A percentile compares a stretch with the other conserved stretches of the same genome.
Evolutionary conservation across 1,140 invertebrate genomes (phyloP).

Genomic region (Cardiocondyla obscurior): DNA sequence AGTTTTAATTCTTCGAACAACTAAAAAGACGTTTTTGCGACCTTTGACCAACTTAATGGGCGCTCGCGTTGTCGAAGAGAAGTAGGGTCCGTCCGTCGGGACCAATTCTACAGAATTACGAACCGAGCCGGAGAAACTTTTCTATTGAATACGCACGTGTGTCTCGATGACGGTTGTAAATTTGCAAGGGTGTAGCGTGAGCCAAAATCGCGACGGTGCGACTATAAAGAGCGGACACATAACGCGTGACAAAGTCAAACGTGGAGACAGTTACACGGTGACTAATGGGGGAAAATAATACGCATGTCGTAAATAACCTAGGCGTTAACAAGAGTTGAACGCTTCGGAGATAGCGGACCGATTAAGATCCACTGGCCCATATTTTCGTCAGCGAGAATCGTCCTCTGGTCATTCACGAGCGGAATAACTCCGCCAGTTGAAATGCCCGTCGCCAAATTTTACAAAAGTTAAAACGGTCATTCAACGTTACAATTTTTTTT

Average conservation of each 20-base stretch:
- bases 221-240: constrained; percentile 31
- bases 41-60: background rate
- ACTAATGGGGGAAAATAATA: constrained; percentile 46
- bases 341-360: background rate
- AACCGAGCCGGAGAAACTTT: background rate
- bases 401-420: background rate
- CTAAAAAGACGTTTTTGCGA: background rate
- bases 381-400: background rate
- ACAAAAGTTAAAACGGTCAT: background rate
- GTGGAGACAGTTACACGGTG: constrained; percentile 28
- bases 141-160: background rate
- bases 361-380: constrained; percentile 15
- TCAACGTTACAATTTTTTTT: background rate
- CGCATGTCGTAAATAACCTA: constrained; percentile 17
- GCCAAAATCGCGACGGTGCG: constrained; percentile 25
- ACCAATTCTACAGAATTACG: background rate
- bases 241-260: constrained; percentile 45
- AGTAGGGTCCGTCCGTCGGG: background rate
- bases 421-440: background rate
- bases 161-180: constrained; percentile 14
- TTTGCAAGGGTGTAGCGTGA: constrained; percentile 21
- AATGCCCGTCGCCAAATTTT: background rate
- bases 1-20: background rate
- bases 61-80: background rate
- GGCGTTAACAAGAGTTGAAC: constrained; percentile 13